These are phyloP conservation scores for Shargacucullia verbasci DNA, from an alignment of 2,888 invertebrate genomes.

Conservation along the genomic window DNA sequence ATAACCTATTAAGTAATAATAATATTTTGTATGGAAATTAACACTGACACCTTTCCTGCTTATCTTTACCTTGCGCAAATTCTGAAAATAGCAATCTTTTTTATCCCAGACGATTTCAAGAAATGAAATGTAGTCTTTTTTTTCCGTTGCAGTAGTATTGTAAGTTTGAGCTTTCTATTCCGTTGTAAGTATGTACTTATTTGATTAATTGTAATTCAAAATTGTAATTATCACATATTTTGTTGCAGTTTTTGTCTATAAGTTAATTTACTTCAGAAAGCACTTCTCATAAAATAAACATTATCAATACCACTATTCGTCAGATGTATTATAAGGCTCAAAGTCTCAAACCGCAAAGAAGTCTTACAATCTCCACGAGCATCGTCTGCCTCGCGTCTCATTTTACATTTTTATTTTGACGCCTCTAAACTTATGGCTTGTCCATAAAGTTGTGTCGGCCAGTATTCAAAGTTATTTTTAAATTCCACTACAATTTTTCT, in stretches of 20 bases:
- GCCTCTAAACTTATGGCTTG: slow-evolving; percentile 53
- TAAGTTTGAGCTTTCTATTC: too few relatives aligned
- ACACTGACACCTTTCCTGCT: too few relatives aligned
- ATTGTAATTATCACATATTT: too few relatives aligned
- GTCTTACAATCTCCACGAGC: slow-evolving; percentile 84
- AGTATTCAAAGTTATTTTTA: slow-evolving; percentile 41
- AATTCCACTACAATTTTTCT: slow-evolving; percentile 46
- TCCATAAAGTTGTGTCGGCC: slow-evolving; percentile 38
- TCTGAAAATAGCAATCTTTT: too few relatives aligned
- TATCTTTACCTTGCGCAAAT: too few relatives aligned
- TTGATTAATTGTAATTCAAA: too few relatives aligned
- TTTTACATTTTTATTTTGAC: slow-evolving; percentile 72
- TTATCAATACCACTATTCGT: slow-evolving; percentile 38
- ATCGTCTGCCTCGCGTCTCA: slow-evolving; percentile 76
- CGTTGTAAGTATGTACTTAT: too few relatives aligned
- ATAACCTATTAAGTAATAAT: slow-evolving; percentile 43
- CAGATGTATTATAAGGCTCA: slow-evolving; percentile 52
- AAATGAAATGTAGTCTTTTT: too few relatives aligned
- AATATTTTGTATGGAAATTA: slow-evolving; percentile 49
- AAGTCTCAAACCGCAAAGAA: slow-evolving; percentile 79
- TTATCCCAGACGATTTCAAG: too few relatives aligned
- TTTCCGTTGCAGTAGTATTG: too few relatives aligned
- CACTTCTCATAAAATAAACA: not conserved
- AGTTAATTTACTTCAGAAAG: too few relatives aligned
- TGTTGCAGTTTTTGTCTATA: too few relatives aligned